These are phyloP conservation scores for Aphidius gifuensis DNA, from an alignment of 1,140 invertebrate genomes.

Conservation along the genomic window DNA sequence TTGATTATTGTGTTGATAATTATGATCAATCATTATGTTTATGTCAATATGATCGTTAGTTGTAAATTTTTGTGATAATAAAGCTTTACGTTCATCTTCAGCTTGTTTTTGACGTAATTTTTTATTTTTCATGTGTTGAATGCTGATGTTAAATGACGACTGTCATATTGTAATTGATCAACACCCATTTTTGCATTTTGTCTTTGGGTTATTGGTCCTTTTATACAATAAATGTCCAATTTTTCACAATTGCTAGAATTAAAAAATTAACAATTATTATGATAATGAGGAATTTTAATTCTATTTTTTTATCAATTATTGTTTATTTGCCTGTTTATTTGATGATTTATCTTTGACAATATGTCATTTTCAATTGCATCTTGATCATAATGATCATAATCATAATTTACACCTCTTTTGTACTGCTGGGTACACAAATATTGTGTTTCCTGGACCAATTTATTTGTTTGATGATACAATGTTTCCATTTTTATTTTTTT, in stretches of 20 bases:
- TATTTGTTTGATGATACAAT: constrained; percentile 83
- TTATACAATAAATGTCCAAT: constrained; percentile 84
- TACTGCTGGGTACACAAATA: constrained; percentile 75
- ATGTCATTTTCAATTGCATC: constrained; percentile 71
- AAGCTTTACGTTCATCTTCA: too few relatives aligned
- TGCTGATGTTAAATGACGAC: constrained; percentile 80
- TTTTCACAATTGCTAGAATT: constrained; percentile 81
- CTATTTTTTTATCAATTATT: not conserved
- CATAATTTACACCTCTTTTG: constrained; percentile 56
- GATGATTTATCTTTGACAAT: constrained; percentile 71
- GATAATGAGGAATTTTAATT: constrained; percentile 16
- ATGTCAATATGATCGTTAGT: too few relatives aligned
- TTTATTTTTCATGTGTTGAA: constrained; percentile 71
- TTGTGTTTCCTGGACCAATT: constrained; percentile 79
- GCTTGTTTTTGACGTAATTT: too few relatives aligned
- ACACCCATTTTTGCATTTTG: constrained; percentile 87
- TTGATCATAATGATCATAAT: too few relatives aligned
- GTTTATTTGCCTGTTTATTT: constrained; percentile 70
- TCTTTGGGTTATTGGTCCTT: constrained; percentile 84
- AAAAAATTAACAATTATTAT: too few relatives aligned
- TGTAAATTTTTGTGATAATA: too few relatives aligned
- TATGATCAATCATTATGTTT: too few relatives aligned
- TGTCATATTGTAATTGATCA: constrained; percentile 95
- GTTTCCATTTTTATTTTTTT: constrained; percentile 67
- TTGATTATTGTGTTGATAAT: too few relatives aligned